Evolutionary conservation across 2,113 vertebrate species (phyloP).

Genomic region (Ameiurus melas): DNA sequence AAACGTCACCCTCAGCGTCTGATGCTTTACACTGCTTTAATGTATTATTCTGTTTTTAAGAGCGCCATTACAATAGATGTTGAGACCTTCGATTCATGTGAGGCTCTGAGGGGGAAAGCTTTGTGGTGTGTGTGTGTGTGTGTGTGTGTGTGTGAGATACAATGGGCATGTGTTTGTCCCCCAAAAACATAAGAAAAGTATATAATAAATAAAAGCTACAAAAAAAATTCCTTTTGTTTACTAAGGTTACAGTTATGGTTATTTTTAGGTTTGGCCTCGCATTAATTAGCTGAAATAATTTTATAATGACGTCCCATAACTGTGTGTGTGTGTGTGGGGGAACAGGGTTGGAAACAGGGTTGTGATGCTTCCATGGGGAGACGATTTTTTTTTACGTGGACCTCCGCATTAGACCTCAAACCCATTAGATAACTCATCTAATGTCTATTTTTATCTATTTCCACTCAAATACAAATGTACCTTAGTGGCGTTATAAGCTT

Average conservation of each 20-base stretch:
- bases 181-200: too few species aligned
- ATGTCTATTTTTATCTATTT: not conserved
- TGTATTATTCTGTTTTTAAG: conserved; percentile 74
- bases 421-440: not conserved
- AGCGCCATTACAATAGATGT: conserved; percentile 57
- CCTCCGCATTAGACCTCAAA: not conserved
- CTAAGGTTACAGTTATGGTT: not conserved
- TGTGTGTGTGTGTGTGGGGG: not conserved
- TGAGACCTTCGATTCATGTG: conserved; percentile 60
- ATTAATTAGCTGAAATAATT: not conserved
- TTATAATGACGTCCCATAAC: not conserved
- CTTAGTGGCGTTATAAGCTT: not conserved
- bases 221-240: not conserved
- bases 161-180: not conserved
- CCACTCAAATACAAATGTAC: not conserved
- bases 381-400: not conserved
- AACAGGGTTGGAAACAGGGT: too few species aligned
- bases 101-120: conserved; percentile 53
- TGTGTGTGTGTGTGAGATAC: conserved; percentile 39
- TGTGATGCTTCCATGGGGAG: not conserved
- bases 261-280: not conserved
- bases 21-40: conserved; percentile 63
- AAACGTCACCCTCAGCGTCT: conserved; percentile 57
- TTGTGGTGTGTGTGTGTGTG: conserved; percentile 42
- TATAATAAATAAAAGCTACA: not conserved